These are phyloP conservation scores for Columbina picui DNA, from an alignment of 2,113 vertebrate species.

Conservation along the genomic window DNA sequence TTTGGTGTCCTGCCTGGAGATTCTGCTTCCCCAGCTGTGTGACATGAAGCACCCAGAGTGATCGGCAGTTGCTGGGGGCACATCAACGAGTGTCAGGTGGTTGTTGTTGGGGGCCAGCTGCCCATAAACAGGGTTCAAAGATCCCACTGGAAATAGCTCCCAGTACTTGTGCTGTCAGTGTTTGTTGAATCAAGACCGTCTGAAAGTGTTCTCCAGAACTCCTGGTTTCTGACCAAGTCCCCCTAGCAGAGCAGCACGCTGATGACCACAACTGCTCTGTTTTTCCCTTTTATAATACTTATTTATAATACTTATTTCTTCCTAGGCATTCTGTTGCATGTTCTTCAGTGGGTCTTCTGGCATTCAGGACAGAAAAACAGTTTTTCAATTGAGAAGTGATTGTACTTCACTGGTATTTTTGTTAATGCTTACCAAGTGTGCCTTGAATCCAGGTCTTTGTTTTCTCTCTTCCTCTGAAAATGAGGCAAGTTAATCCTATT, in stretches of 20 bases:
- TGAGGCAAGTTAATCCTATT: not conserved
- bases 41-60: rapidly evolving
- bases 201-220: not conserved
- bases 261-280: not conserved
- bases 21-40: rapidly evolving
- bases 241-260: not conserved
- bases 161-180: not conserved
- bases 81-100: rapidly evolving
- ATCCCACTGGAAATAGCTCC: not conserved
- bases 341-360: not conserved
- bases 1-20: not conserved
- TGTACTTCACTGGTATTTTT: not conserved
- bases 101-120: not conserved
- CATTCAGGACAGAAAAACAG: not conserved
- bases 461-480: not conserved
- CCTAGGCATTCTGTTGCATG: not conserved
- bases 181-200: not conserved
- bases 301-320: too few species aligned
- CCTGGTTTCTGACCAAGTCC: not conserved
- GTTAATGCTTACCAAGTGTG: not conserved
- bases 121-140: constrained; percentile 18
- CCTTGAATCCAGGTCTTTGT: not conserved
- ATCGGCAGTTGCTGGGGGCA: rapidly evolving
- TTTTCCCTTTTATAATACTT: not conserved
- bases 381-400: not conserved